Conservation (phyloP, 2,113 vertebrate genomes). For the Catharus fuscescens region DNA sequence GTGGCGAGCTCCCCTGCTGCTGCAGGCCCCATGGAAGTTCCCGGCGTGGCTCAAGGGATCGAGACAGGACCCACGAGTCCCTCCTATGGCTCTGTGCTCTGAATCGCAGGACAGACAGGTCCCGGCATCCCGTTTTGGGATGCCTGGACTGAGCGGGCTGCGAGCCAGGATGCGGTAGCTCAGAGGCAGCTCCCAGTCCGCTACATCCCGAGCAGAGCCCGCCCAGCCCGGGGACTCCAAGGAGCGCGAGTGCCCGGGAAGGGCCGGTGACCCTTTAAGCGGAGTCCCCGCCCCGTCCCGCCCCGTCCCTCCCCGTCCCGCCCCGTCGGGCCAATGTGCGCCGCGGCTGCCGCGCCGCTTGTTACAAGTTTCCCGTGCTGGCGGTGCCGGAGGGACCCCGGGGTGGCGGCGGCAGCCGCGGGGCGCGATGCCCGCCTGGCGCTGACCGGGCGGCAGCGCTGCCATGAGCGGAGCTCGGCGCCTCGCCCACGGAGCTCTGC, state of each 20-base stretch:
- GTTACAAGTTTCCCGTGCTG: slow-evolving; percentile 48
- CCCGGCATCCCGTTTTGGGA: neutral
- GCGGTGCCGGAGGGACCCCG: neutral
- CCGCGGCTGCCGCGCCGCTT: slow-evolving; percentile 2
- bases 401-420: neutral
- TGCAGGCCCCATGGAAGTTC: neutral
- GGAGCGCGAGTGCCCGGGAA: neutral
- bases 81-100: fast-evolving
- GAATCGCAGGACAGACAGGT: fast-evolving
- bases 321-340: slow-evolving; percentile 48
- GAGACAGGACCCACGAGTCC: too few relatives aligned
- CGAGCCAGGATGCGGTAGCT: neutral
- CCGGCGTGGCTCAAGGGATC: neutral
- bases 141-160: neutral
- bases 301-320: slow-evolving; percentile 38
- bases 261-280: slow-evolving; percentile 56
- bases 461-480: neutral
- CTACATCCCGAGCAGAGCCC: neutral
- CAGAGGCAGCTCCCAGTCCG: fast-evolving
- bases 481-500: neutral
- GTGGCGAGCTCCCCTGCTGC: neutral
- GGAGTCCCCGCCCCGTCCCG: slow-evolving; percentile 32
- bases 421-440: neutral
- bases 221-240: fast-evolving
- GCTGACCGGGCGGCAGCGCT: neutral